phyloP scores from a whole-genome alignment of 2,113 vertebrate genomes.

The Melanostigma gelatinosum region DNA sequence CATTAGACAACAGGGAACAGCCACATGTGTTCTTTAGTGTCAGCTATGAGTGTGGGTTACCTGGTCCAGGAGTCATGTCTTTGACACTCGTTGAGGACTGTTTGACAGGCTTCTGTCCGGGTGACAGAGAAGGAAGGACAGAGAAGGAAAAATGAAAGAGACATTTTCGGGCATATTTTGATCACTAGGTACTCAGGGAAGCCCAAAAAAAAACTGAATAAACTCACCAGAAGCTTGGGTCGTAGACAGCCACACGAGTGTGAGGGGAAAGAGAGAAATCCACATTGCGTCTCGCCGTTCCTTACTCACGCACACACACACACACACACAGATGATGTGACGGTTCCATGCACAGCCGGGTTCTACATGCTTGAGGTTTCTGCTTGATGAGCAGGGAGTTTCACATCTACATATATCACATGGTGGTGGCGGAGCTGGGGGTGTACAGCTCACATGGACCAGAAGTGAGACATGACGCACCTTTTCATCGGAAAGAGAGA shows the following conservation, averaged over 20 bases:
- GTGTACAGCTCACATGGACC: neutral
- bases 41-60: slow-evolving; percentile 23
- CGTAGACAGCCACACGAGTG: neutral
- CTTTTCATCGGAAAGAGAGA: neutral
- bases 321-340: neutral
- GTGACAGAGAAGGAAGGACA: neutral
- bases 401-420: slow-evolving; percentile 49
- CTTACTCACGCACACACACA: neutral
- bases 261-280: slow-evolving; percentile 22
- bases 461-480: neutral
- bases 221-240: neutral
- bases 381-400: slow-evolving; percentile 16
- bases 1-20: neutral
- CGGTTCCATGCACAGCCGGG: fast-evolving
- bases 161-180: neutral
- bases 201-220: neutral
- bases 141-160: neutral
- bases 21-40: neutral
- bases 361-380: neutral
- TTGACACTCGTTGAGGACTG: fast-evolving
- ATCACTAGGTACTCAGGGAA: neutral
- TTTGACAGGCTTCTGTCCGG: neutral
- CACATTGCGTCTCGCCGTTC: slow-evolving; percentile 26
- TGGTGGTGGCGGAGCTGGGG: neutral
- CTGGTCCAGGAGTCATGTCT: neutral